A percentile compares a stretch with the other conserved stretches of the same genome.
These are phyloP conservation scores for Epirrita christyi DNA, from an alignment of 2,888 invertebrate species.

Conservation along the genomic window DNA sequence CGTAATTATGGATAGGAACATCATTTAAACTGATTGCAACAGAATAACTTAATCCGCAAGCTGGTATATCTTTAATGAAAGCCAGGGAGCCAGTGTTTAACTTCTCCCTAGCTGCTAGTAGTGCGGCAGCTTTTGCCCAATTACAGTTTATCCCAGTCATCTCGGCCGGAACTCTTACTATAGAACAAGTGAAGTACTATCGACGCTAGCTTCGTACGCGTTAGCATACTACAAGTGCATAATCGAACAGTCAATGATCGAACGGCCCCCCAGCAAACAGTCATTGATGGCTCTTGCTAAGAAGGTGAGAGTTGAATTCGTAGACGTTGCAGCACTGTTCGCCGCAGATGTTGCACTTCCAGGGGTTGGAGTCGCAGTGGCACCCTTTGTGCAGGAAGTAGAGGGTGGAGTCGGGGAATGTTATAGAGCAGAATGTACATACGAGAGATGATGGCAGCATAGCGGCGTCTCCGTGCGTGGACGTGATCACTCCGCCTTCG, in stretches of 20 bases:
- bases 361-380: conserved; percentile 98
- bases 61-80: too few relatives aligned
- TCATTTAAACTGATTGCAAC: too few relatives aligned
- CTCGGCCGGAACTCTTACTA: too few relatives aligned
- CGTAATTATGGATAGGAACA: too few relatives aligned
- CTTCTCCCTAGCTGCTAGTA: too few relatives aligned
- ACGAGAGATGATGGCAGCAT: conserved; percentile 86
- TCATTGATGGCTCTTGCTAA: conserved; percentile 96
- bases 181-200: conserved; percentile 57
- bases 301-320: conserved; percentile 97
- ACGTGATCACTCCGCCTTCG: conserved; percentile 88
- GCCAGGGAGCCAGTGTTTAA: too few relatives aligned
- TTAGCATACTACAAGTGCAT: conserved; percentile 61
- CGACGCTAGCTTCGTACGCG: conserved; percentile 52
- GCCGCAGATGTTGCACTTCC: conserved; percentile 98
- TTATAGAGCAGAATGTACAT: conserved; percentile 96
- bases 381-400: conserved; percentile 99
- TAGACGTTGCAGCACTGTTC: conserved; percentile 97
- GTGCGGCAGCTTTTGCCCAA: too few relatives aligned
- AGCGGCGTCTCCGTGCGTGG: conserved; percentile 87
- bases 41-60: too few relatives aligned
- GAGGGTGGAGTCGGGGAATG: conserved; percentile 97
- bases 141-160: too few relatives aligned
- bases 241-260: conserved; percentile 65
- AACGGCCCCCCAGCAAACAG: conserved; percentile 82